These are phyloP conservation scores for Eupithecia insigniata DNA, from an alignment of 2,888 invertebrate genomes.

Conservation along the genomic window DNA sequence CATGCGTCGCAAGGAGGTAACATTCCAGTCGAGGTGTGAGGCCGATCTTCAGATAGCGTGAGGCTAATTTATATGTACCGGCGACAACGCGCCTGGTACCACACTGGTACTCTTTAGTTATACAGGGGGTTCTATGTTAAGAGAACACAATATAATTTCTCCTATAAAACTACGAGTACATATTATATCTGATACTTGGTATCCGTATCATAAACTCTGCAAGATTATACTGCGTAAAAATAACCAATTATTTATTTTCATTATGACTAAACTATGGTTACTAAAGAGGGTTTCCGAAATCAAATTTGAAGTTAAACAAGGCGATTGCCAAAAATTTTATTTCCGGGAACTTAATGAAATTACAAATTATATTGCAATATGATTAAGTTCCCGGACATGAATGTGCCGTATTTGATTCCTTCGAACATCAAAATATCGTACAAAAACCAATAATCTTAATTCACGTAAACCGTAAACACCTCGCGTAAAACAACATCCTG, in stretches of 20 bases:
- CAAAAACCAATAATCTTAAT: constrained; percentile 5
- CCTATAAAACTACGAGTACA: no score
- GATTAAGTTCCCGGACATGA: neutral
- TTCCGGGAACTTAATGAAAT: no score
- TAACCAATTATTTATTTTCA: neutral
- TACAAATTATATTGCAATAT: no score
- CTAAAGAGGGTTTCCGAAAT: neutral
- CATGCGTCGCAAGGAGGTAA: constrained; percentile 63
- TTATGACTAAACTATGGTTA: neutral
- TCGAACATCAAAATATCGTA: neutral
- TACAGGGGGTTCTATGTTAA: constrained; percentile 35
- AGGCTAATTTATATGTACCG: constrained; percentile 82
- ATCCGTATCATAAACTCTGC: neutral
- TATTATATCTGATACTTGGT: neutral
- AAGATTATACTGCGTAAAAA: neutral
- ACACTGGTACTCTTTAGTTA: constrained; percentile 52
- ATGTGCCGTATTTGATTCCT: neutral
- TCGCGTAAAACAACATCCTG: constrained; percentile 54
- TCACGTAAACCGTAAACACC: constrained; percentile 19
- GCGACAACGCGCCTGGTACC: constrained; percentile 73
- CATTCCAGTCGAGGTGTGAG: constrained; percentile 82
- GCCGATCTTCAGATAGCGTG: constrained; percentile 79
- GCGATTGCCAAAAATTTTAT: neutral
- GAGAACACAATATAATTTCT: neutral
- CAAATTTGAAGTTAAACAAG: neutral